Percentiles rank a stretch among this genome's conserved stretches.
Conservation (phyloP, 2,888 invertebrate genomes). For the Sarcophaga variegata region DNA sequence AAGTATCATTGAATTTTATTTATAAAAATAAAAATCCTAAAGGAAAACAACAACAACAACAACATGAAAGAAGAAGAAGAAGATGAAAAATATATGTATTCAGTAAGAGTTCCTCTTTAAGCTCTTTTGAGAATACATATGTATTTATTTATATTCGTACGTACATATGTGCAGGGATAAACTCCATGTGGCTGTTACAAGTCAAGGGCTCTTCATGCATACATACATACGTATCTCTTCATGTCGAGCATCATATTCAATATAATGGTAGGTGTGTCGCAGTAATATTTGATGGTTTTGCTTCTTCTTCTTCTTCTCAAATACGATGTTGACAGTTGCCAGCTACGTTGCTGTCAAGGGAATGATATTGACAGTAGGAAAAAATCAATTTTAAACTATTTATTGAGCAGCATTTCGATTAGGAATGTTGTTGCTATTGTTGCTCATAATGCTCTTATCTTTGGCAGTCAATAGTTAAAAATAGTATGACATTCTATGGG, state of each 20-base stretch:
- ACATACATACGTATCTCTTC: not conserved
- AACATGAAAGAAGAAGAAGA: constrained; percentile 2
- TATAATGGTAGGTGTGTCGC: not conserved
- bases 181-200: constrained; percentile 59
- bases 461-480: not conserved
- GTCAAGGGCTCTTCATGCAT: constrained; percentile 24
- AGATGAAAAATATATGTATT: constrained; percentile 2
- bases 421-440: not conserved
- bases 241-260: not conserved
- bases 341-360: not conserved
- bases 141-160: not conserved
- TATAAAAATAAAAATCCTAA: constrained; percentile 28
- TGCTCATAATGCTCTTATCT: not conserved
- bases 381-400: constrained; percentile 1
- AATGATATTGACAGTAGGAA: not conserved
- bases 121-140: constrained; percentile 14
- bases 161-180: constrained; percentile 28
- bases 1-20: constrained; percentile 63
- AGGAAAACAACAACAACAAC: too few relatives aligned
- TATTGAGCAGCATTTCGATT: not conserved
- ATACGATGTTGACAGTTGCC: not conserved
- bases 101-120: constrained; percentile 21
- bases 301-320: not conserved
- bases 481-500: not conserved
- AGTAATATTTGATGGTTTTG: not conserved